Evolutionary conservation across 2,113 vertebrate genomes (phyloP).

Genomic region (Columba livia): DNA sequence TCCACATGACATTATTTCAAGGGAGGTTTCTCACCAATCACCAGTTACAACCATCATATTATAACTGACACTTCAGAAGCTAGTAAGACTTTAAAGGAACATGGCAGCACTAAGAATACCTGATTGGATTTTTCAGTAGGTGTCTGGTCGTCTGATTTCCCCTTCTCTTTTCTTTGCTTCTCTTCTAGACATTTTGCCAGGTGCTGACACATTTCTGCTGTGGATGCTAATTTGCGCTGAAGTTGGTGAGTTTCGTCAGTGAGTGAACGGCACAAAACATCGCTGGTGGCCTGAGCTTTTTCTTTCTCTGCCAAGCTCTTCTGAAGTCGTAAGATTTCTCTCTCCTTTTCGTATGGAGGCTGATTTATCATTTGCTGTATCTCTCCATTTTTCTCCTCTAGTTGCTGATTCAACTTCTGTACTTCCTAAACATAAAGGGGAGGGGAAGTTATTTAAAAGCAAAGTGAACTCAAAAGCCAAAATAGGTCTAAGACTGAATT

Average conservation of each 20-base stretch:
- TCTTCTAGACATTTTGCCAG: conserved; percentile 83
- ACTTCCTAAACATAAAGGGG: conserved; percentile 78
- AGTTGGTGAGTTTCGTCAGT: conserved; percentile 85
- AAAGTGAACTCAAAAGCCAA: neutral
- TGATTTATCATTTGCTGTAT: conserved; percentile 69
- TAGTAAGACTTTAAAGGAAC: neutral
- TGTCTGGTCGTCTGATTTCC: neutral
- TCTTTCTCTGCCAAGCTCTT: conserved; percentile 78
- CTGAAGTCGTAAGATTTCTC: conserved; percentile 78
- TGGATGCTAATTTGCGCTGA: conserved; percentile 81
- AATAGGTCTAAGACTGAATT: neutral
- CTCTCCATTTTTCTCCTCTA: conserved; percentile 82
- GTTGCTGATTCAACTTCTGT: conserved; percentile 73
- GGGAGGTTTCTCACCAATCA: neutral
- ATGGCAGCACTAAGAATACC: conserved; percentile 66
- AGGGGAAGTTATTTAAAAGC: conserved; percentile 9
- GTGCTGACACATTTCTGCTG: conserved; percentile 90
- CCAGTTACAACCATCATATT: neutral
- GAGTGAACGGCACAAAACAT: conserved; percentile 85
- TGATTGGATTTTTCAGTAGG: conserved; percentile 50
- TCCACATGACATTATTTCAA: neutral
- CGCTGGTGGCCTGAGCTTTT: conserved; percentile 78
- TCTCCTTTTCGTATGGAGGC: conserved; percentile 79
- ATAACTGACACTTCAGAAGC: neutral
- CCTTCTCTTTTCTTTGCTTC: conserved; percentile 55